Base-by-base conservation (phyloP, 2,797 vertebrate species). In the Sebastes vulpes region DNA sequence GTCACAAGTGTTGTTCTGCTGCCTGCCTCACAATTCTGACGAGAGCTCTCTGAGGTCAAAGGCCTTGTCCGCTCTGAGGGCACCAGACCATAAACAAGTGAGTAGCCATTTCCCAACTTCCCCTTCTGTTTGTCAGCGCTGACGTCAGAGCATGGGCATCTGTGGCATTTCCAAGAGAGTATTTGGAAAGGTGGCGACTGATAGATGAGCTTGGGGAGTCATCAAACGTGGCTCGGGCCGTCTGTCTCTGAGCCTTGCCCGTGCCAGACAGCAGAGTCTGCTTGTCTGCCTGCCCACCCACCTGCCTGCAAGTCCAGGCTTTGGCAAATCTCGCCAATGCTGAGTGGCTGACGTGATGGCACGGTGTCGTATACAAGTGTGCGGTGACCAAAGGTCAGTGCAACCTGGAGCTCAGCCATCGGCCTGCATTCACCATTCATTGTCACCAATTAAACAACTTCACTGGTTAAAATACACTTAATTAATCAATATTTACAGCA, bases 151-250 rank as follows among this genome's bases (percentile, higher is more conserved):
- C 4, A 12, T 21, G 85, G 42, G 88, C 75, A 93, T 95, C 84
- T 73, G 77, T 67, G 90, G 93, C 85, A 93, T 93, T 87, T 92
- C 81, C 72, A 63, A 87, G 70, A 84, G 78, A 81, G 73, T 60
- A 72, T 84, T 92, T 74, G 66, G 76, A 81, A 83, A 92, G 85
- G 91, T 89, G 90, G 77, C 56, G 87, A 94, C 72, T 92, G 95
- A 95, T 90, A 91, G 87, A 94, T 91, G 77, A 92, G 92, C 91
- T 86, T 8, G 23, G 75, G 77, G 90, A 89, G 85, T 79, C 89
- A 86, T 92, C 88, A 85, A 85, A 91, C 70, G 81, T 66, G 81
- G 78, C 79, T 76, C 79, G 61, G 66, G 83, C 66, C 57, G 79
- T 79, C 87, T 88, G 83, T 90, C 85, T 90, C 67, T 66, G 63